Conservation (phyloP, 2,113 vertebrate species). For the Condylura cristata region DNA sequence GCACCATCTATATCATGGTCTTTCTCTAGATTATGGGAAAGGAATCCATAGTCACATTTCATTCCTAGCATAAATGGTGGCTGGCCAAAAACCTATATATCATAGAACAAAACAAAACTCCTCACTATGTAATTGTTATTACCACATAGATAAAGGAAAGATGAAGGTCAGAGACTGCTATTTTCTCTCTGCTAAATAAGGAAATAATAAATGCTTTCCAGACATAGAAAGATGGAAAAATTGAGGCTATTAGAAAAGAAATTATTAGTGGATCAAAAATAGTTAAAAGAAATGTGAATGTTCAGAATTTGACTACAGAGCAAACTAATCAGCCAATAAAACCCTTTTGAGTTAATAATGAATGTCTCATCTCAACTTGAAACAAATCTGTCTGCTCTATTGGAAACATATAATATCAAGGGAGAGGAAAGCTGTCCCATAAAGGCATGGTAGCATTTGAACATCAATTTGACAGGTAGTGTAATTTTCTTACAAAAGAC, state of each 20-base stretch:
- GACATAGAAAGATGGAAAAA: constrained; percentile 69
- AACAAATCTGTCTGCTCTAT: constrained; percentile 84
- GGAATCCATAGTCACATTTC: not conserved
- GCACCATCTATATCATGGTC: not conserved
- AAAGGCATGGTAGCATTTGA: constrained; percentile 82
- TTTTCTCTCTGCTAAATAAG: constrained; percentile 59
- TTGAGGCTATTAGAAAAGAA: constrained; percentile 77
- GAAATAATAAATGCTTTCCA: constrained; percentile 68
- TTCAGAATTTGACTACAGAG: constrained; percentile 75
- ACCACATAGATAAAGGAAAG: not conserved
- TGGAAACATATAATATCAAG: constrained; percentile 84
- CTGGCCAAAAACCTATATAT: not conserved
- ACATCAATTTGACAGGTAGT: constrained; percentile 83
- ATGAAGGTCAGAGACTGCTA: constrained; percentile 13
- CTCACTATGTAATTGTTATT: not conserved
- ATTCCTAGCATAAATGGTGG: not conserved
- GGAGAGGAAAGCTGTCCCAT: constrained; percentile 79
- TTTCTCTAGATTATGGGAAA: constrained; percentile 10
- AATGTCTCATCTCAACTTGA: constrained; percentile 83
- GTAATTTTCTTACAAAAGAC: constrained; percentile 83
- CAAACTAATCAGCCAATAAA: constrained; percentile 82
- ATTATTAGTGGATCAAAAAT: constrained; percentile 82
- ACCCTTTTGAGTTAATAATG: constrained; percentile 82
- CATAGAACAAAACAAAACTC: not conserved
- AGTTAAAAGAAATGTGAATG: constrained; percentile 78